phyloP scores from a whole-genome alignment of 2,888 invertebrate genomes.

The Cremastinae sp. region DNA sequence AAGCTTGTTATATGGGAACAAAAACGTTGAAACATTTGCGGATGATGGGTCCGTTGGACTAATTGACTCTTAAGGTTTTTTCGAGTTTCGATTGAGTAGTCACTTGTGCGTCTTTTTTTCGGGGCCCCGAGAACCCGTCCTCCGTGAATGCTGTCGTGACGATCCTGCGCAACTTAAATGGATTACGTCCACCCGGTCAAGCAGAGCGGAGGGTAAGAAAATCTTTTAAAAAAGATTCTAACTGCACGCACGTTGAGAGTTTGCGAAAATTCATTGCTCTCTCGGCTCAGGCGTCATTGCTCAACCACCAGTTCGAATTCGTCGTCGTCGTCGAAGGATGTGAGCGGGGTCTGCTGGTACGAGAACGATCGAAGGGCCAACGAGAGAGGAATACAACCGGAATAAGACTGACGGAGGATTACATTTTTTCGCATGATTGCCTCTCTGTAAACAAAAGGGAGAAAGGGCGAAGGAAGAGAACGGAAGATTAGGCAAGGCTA shows the following conservation, averaged over 20 bases:
- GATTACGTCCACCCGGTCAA: constrained; percentile 71
- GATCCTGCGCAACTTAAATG: constrained; percentile 63
- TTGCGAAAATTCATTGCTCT: constrained; percentile 22
- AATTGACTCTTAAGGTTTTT: not conserved
- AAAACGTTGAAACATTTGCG: not conserved
- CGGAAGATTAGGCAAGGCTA: constrained; percentile 43
- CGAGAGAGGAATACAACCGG: constrained; percentile 19
- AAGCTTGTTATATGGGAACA: constrained; percentile 8
- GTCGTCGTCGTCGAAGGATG: not conserved
- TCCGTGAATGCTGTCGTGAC: not conserved
- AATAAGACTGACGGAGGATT: constrained; percentile 56
- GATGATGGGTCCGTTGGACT: constrained; percentile 8
- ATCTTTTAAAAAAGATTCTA: constrained; percentile 35
- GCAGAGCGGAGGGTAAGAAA: constrained; percentile 66
- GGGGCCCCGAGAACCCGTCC: not conserved
- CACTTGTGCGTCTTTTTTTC: not conserved
- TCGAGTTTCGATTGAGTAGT: not conserved
- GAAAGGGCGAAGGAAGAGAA: constrained; percentile 15
- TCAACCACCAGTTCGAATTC: constrained; percentile 5
- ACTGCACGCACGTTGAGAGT: not conserved
- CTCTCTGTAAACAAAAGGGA: constrained; percentile 69
- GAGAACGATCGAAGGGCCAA: constrained; percentile 9
- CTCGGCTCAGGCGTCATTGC: not conserved
- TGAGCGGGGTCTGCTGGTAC: constrained; percentile 4
- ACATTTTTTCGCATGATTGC: constrained; percentile 67